Percentiles rank a stretch among this genome's conserved stretches.
Conservation (phyloP, 2,113 vertebrate genomes). For the Microtus richardsoni region DNA sequence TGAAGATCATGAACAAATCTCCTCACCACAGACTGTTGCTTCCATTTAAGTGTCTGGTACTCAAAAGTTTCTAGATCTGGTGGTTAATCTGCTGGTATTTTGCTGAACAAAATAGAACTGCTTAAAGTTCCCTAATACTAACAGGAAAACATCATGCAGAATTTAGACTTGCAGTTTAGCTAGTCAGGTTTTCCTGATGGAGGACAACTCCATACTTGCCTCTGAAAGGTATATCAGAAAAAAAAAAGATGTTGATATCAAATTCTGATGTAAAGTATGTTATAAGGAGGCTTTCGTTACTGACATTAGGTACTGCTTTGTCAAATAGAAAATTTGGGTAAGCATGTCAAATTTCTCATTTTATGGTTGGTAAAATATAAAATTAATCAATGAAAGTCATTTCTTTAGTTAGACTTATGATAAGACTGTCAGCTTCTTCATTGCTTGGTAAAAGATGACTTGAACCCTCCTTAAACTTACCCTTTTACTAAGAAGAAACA, state of each 20-base stretch:
- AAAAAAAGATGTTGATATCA: conserved; percentile 3
- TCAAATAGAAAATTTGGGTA: neutral
- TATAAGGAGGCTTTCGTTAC: neutral
- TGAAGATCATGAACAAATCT: neutral
- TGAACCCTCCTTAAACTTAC: neutral
- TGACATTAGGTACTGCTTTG: neutral
- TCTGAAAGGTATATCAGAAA: neutral
- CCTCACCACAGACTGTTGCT: neutral
- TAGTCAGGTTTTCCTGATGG: neutral
- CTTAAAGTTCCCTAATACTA: neutral
- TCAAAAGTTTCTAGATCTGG: neutral
- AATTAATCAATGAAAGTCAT: conserved; percentile 50
- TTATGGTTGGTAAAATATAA: conserved; percentile 27
- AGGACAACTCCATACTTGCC: neutral
- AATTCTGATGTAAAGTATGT: neutral
- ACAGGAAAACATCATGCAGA: neutral
- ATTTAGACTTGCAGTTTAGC: neutral
- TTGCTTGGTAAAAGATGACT: neutral
- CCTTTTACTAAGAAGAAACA: conserved; percentile 4
- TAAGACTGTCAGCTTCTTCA: neutral
- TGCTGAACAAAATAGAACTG: neutral
- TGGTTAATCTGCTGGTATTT: neutral
- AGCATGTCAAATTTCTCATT: neutral
- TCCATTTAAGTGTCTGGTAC: neutral
- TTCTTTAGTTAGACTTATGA: neutral